A percentile compares a stretch with the other conserved stretches of the same genome.
Evolutionary conservation across 2,888 invertebrate genomes (phyloP).

Genomic region (Ochropleura plecta): DNA sequence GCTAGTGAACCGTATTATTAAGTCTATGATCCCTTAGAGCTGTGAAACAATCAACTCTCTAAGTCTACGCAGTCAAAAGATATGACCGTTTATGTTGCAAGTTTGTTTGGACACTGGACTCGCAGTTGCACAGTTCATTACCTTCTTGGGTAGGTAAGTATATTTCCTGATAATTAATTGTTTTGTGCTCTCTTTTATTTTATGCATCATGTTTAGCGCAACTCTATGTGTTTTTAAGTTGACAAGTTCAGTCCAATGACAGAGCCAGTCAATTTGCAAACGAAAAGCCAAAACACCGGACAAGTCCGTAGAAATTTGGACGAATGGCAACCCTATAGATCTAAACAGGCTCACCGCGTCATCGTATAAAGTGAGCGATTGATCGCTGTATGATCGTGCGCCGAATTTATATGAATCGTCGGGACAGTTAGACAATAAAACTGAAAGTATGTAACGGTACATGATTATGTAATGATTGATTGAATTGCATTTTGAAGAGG

Average conservation of each 20-base stretch:
- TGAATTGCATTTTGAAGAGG: not conserved
- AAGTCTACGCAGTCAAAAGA: too few relatives aligned
- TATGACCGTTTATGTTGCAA: not conserved
- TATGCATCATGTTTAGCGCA: not conserved
- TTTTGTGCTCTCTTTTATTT: not conserved
- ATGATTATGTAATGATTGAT: constrained; percentile 10
- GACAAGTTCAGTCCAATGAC: not conserved
- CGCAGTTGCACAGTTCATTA: not conserved
- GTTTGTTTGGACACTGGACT: not conserved
- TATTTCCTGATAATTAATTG: not conserved
- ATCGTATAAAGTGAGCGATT: constrained; percentile 4
- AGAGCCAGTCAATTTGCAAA: not conserved
- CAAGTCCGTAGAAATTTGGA: not conserved
- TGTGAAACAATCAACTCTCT: too few relatives aligned
- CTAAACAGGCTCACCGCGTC: not conserved
- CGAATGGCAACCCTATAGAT: not conserved
- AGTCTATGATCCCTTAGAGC: too few relatives aligned
- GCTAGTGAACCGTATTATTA: too few relatives aligned
- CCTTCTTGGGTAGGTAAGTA: not conserved
- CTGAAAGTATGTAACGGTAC: constrained; percentile 54
- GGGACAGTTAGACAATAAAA: constrained; percentile 35
- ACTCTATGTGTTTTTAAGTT: not conserved
- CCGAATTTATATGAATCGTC: constrained; percentile 43
- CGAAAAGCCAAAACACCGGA: not conserved
- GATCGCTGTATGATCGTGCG: constrained; percentile 33